phyloP scores from a whole-genome alignment of 2,888 invertebrate genomes.

The Acrobasis suavella region DNA sequence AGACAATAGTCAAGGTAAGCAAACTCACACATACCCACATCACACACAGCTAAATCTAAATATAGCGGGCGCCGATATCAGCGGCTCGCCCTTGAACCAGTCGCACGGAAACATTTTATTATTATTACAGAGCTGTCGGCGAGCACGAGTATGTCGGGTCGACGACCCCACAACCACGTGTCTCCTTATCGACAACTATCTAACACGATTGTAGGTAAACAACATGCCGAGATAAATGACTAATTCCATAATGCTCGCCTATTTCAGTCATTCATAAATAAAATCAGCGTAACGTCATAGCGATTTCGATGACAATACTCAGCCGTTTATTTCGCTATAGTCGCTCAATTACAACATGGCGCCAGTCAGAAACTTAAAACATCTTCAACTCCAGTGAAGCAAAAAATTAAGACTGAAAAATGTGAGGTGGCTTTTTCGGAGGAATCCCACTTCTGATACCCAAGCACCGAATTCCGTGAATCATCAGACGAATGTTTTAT shows the following conservation, averaged over 20 bases:
- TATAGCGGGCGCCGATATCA: conserved; percentile 82
- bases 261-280: conserved; percentile 76
- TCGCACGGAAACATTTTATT: conserved; percentile 83
- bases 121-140: conserved; percentile 82
- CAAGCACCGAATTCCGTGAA: neutral
- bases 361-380: neutral
- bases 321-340: conserved; percentile 32
- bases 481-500: neutral
- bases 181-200: conserved; percentile 83
- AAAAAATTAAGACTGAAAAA: neutral
- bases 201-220: conserved; percentile 82
- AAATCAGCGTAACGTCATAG: conserved; percentile 66
- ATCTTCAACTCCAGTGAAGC: too few species aligned
- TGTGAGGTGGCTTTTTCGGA: conserved; percentile 1
- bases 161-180: conserved; percentile 80
- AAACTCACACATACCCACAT: conserved; percentile 65
- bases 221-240: conserved; percentile 80
- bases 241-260: conserved; percentile 76
- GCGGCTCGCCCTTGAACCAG: conserved; percentile 83
- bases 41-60: conserved; percentile 80
- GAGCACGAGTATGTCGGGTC: conserved; percentile 81
- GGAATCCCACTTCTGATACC: neutral
- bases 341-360: neutral
- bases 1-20: conserved; percentile 58
- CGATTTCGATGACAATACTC: conserved; percentile 57